Evolutionary conservation across 2,888 invertebrate genomes (phyloP).

Genomic region (Heliothis peltigera): DNA sequence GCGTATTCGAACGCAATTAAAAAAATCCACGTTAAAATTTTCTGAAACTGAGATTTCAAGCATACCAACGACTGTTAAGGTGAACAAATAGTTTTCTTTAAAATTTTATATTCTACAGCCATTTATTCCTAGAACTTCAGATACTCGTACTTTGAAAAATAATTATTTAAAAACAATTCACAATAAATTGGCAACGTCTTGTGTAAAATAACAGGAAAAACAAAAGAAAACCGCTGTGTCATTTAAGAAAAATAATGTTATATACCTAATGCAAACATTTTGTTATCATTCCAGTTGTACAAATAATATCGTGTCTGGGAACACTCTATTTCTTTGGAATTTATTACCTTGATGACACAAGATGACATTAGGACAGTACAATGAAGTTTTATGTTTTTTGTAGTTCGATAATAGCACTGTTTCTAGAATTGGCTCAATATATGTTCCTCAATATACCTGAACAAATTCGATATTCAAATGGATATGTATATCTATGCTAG

Average conservation of each 20-base stretch:
- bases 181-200: neutral
- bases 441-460: conserved; percentile 1
- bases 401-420: conserved; percentile 10
- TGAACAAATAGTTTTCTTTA: neutral
- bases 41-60: neutral
- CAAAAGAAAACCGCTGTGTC: conserved; percentile 12
- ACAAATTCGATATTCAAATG: neutral
- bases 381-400: conserved; percentile 45
- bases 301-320: conserved; percentile 24
- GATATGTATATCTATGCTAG: neutral
- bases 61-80: neutral
- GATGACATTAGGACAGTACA: conserved; percentile 22
- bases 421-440: conserved; percentile 9
- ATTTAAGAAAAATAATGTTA: conserved; percentile 15
- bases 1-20: too few relatives aligned
- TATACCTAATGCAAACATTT: conserved; percentile 13
- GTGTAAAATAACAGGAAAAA: neutral
- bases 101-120: neutral
- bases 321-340: conserved; percentile 25
- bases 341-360: conserved; percentile 40
- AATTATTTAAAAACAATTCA: too few relatives aligned
- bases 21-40: too few relatives aligned
- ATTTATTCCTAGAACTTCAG: neutral
- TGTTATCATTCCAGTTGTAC: conserved; percentile 13
- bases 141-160: neutral